Percentiles rank a stretch among this genome's conserved stretches.
phyloP scores from a whole-genome alignment of 1,140 invertebrate species.

The Ostrea denselamellosa region DNA sequence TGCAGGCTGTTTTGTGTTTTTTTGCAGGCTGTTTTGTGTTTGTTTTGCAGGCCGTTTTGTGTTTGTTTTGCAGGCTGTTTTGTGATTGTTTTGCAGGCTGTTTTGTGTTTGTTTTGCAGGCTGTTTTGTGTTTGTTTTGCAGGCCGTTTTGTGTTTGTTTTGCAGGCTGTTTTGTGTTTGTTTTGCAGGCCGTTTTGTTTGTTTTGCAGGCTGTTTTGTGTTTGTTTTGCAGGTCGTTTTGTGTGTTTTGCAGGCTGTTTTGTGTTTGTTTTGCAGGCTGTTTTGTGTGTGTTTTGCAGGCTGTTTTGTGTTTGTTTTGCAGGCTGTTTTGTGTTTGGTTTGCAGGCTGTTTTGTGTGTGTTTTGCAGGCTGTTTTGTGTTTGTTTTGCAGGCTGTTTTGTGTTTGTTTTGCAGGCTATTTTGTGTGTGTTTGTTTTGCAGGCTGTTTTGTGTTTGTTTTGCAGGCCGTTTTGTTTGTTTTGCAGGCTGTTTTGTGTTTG shows the following conservation, averaged over 20 bases:
- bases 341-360: no score
- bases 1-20: not conserved
- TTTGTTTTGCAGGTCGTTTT: no score
- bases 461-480: no score
- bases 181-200: no score
- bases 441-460: not conserved
- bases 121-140: constrained; percentile 58
- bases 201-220: no score
- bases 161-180: no score
- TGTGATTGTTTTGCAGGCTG: not conserved
- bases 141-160: not conserved
- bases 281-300: constrained; percentile 67
- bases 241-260: not conserved
- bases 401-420: constrained; percentile 62
- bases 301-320: not conserved
- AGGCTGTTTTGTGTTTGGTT: no score
- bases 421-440: constrained; percentile 66
- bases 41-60: no score
- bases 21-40: no score
- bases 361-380: no score
- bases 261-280: constrained; percentile 62
- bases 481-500: no score
- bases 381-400: not conserved
- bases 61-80: no score
- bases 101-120: constrained; percentile 60